Evolutionary conservation across 2,113 vertebrate genomes (phyloP).

Genomic region (Suncus etruscus): DNA sequence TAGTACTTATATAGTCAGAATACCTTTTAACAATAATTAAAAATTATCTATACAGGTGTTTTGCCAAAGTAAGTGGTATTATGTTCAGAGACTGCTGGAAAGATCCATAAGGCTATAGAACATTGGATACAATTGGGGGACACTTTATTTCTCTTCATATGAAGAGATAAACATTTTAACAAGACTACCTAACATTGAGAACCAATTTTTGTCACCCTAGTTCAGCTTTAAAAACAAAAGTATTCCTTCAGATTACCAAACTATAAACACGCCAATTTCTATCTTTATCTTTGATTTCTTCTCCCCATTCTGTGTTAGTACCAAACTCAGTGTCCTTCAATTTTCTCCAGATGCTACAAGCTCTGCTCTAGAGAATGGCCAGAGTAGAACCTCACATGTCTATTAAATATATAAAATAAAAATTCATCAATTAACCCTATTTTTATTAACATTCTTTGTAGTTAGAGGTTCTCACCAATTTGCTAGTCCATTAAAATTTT

Average conservation of each 20-base stretch:
- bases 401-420: neutral
- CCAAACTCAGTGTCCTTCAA: neutral
- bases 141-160: too few species aligned
- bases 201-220: neutral
- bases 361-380: neutral
- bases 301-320: neutral
- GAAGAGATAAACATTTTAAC: too few species aligned
- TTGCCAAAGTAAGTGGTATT: too few species aligned
- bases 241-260: neutral
- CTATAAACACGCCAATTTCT: neutral
- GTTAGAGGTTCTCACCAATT: neutral
- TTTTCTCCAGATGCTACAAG: neutral
- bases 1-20: conserved; percentile 3
- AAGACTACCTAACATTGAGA: conserved; percentile 35
- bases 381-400: neutral
- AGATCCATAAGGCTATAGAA: too few species aligned
- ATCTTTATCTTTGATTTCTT: conserved; percentile 4
- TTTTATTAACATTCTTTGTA: neutral
- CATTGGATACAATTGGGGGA: too few species aligned
- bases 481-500: neutral
- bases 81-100: too few species aligned
- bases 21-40: neutral
- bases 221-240: neutral
- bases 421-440: neutral
- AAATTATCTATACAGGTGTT: neutral